Evolutionary conservation across 2,888 invertebrate genomes (phyloP).

Genomic region (Tetropium fuscum): DNA sequence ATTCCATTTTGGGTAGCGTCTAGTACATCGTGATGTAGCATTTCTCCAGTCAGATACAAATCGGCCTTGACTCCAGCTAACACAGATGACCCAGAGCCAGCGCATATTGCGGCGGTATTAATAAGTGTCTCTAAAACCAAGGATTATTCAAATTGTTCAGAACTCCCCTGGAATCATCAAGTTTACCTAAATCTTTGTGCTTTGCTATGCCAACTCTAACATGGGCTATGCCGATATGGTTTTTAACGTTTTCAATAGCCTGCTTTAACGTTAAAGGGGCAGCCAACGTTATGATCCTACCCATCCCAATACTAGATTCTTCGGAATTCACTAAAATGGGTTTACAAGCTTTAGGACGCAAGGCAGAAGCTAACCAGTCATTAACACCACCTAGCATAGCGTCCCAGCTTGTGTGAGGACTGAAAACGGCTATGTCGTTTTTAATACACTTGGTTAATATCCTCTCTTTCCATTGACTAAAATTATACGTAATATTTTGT

Average conservation of each 20-base stretch:
- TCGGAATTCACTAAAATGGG: constrained; percentile 55
- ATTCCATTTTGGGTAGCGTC: constrained; percentile 85
- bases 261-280: constrained; percentile 69
- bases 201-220: constrained; percentile 80
- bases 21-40: constrained; percentile 94
- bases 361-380: constrained; percentile 89
- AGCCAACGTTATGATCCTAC: constrained; percentile 70
- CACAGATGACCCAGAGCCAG: constrained; percentile 88
- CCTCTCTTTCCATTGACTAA: constrained; percentile 82
- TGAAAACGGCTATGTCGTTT: constrained; percentile 88
- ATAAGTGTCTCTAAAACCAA: constrained; percentile 65
- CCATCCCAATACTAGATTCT: constrained; percentile 68
- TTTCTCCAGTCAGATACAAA: constrained; percentile 91
- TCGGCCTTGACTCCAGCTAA: constrained; percentile 80
- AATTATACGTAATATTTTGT: neutral
- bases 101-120: constrained; percentile 82
- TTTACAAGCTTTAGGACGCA: constrained; percentile 61
- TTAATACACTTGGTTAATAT: constrained; percentile 84
- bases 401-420: constrained; percentile 95
- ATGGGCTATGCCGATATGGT: constrained; percentile 75
- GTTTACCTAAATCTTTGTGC: constrained; percentile 57
- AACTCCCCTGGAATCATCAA: too few species aligned
- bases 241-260: constrained; percentile 77
- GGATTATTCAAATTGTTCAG: too few species aligned
- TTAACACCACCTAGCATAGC: constrained; percentile 86